Percentiles rank a stretch among this genome's conserved stretches.
phyloP scores from a whole-genome alignment of 2,888 invertebrate genomes.

The Pteria penguin region DNA sequence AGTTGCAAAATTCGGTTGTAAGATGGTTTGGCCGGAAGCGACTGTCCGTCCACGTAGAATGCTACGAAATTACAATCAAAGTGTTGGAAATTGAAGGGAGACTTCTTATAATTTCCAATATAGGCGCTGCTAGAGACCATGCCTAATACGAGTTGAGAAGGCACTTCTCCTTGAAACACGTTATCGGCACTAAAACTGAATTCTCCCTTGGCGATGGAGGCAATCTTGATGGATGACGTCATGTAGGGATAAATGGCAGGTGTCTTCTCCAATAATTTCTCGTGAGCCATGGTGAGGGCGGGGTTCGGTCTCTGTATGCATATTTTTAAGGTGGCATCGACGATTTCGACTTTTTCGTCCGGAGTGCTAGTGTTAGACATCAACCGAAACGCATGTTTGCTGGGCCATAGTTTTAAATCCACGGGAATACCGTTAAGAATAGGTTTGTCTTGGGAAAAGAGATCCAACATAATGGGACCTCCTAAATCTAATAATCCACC shows the following conservation, averaged over 20 bases:
- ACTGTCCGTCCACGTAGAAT: conserved; percentile 44
- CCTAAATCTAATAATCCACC: neutral
- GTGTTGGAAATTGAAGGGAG: conserved; percentile 43
- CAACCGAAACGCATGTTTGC: conserved; percentile 29
- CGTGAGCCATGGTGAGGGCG: conserved; percentile 37
- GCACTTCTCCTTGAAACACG: conserved; percentile 18
- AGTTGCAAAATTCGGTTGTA: conserved; percentile 42
- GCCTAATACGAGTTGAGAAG: conserved; percentile 5
- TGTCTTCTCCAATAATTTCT: conserved; percentile 24
- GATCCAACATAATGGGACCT: neutral
- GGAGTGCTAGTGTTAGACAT: conserved; percentile 15
- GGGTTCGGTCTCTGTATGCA: conserved; percentile 38
- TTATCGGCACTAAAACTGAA: conserved; percentile 18
- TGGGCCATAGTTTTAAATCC: conserved; percentile 31
- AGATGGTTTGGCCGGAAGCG: conserved; percentile 32
- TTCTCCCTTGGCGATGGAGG: conserved; percentile 40
- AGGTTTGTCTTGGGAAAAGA: conserved; percentile 19
- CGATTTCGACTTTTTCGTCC: conserved; percentile 33
- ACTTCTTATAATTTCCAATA: conserved; percentile 32
- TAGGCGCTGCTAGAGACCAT: conserved; percentile 27
- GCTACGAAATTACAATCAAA: conserved; percentile 38
- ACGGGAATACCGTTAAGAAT: conserved; percentile 36
- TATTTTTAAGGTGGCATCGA: conserved; percentile 42
- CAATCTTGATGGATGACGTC: conserved; percentile 40
- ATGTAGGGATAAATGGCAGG: conserved; percentile 44